phyloP scores from a whole-genome alignment of 2,888 invertebrate genomes.

The Ditylenchus weischeri region DNA sequence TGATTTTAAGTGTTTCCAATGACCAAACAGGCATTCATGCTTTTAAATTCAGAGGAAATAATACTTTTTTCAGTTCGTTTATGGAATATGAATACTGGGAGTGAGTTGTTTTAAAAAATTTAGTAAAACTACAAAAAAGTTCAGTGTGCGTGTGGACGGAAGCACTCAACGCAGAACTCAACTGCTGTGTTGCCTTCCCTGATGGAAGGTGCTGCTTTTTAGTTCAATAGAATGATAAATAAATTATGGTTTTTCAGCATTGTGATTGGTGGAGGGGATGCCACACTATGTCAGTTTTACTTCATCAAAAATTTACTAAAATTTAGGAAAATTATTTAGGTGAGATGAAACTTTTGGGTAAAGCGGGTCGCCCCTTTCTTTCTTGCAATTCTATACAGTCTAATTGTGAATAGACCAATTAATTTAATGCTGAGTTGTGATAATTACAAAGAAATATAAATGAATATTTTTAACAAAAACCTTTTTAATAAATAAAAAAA shows the following conservation, averaged over 20 bases:
- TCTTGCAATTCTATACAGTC: slow-evolving; percentile 34
- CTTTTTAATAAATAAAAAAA: too few relatives aligned
- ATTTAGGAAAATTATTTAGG: too few relatives aligned
- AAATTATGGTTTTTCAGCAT: slow-evolving; percentile 28
- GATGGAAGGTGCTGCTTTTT: slow-evolving; percentile 35
- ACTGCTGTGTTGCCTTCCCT: slow-evolving; percentile 36
- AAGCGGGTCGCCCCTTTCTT: slow-evolving; percentile 39
- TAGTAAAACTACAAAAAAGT: slow-evolving; percentile 12
- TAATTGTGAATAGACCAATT: too few relatives aligned
- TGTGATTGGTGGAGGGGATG: slow-evolving; percentile 35
- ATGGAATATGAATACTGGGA: slow-evolving; percentile 60
- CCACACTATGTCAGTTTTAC: slow-evolving; percentile 26
- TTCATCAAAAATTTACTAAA: too few relatives aligned
- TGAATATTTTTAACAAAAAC: too few relatives aligned
- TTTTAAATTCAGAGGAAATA: too few relatives aligned
- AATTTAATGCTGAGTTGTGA: too few relatives aligned
- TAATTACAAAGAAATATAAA: too few relatives aligned
- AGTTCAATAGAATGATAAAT: neutral
- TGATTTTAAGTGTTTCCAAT: slow-evolving; percentile 60
- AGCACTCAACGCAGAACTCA: slow-evolving; percentile 30
- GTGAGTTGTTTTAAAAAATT: slow-evolving; percentile 41
- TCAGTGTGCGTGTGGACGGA: slow-evolving; percentile 40
- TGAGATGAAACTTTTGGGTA: slow-evolving; percentile 32
- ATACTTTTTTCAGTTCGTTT: slow-evolving; percentile 53
- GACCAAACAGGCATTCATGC: slow-evolving; percentile 47